Percentiles rank a stretch among this genome's conserved stretches.
These are phyloP conservation scores for Bhutanitis thaidina DNA, from an alignment of 2,888 invertebrate species.

Conservation along the genomic window DNA sequence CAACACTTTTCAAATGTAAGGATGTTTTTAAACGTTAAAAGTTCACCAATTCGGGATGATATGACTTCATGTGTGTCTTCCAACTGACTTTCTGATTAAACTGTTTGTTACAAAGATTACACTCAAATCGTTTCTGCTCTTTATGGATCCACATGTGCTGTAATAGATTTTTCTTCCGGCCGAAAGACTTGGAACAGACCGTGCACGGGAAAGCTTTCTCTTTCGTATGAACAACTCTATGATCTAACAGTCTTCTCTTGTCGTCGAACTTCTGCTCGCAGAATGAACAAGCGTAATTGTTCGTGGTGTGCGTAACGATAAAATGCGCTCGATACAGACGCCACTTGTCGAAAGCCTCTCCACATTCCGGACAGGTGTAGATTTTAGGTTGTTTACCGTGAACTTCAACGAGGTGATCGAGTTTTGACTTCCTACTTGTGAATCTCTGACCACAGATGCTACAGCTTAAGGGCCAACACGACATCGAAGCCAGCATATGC, in stretches of 20 bases:
- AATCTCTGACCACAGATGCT: constrained; percentile 48
- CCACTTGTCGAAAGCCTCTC: constrained; percentile 38
- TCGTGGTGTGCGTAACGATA: constrained; percentile 44
- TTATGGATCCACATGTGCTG: constrained; percentile 65
- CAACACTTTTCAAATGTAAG: too few species aligned
- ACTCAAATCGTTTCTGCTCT: constrained; percentile 50
- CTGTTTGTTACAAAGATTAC: constrained; percentile 47
- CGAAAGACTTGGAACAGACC: constrained; percentile 63
- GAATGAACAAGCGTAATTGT: constrained; percentile 41
- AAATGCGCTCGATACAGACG: constrained; percentile 45
- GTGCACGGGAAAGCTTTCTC: constrained; percentile 65
- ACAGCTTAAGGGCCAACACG: constrained; percentile 50
- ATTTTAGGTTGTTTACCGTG: constrained; percentile 32
- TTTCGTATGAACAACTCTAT: constrained; percentile 66
- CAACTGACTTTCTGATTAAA: constrained; percentile 43
- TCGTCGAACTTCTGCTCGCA: constrained; percentile 61
- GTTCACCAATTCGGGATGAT: constrained; percentile 47
- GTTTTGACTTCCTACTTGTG: constrained; percentile 36
- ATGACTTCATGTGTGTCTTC: constrained; percentile 58
- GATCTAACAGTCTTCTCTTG: constrained; percentile 61
- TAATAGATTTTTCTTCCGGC: constrained; percentile 49
- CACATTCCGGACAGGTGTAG: constrained; percentile 42
- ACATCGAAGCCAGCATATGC: constrained; percentile 39
- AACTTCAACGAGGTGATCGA: constrained; percentile 39
- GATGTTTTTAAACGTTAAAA: constrained; percentile 24